Percentiles rank a stretch among this genome's conserved stretches.
phyloP scores from a whole-genome alignment of 2,888 invertebrate genomes.

The Drosophila mercatorum region DNA sequence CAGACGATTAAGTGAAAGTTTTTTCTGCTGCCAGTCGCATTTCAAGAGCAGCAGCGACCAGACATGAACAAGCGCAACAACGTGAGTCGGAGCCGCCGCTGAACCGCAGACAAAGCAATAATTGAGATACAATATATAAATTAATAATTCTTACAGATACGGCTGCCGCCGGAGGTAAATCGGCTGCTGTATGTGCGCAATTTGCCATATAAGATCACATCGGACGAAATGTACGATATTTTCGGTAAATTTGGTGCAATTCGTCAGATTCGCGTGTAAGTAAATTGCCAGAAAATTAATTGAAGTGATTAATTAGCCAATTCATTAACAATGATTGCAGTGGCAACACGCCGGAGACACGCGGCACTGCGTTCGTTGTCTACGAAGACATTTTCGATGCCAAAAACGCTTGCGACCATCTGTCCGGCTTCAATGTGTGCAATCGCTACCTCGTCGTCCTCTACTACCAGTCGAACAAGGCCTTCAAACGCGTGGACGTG shows the following conservation, averaged over 20 bases:
- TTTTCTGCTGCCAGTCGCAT: constrained; percentile 53
- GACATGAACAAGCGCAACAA: constrained; percentile 84
- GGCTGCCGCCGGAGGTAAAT: constrained; percentile 99
- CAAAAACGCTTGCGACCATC: constrained; percentile 99
- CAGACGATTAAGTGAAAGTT: constrained; percentile 68
- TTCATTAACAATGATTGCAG: constrained; percentile 72
- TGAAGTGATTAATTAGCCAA: constrained; percentile 15
- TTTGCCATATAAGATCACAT: constrained; percentile 99
- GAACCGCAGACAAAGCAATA: constrained; percentile 15
- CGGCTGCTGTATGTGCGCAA: constrained; percentile 98
- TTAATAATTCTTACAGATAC: constrained; percentile 88
- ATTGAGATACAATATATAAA: constrained; percentile 29
- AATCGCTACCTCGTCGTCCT: constrained; percentile 99
- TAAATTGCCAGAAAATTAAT: background rate
- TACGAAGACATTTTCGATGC: constrained; percentile 99
- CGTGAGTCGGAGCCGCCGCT: constrained; percentile 66
- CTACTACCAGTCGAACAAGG: constrained; percentile 98
- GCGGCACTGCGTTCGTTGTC: constrained; percentile 99
- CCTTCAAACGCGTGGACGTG: constrained; percentile 97
- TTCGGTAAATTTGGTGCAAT: constrained; percentile 99
- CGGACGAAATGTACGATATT: constrained; percentile 99
- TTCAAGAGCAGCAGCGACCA: constrained; percentile 57
- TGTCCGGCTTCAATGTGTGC: constrained; percentile 99
- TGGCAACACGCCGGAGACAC: constrained; percentile 98
- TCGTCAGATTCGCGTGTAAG: constrained; percentile 98